phyloP scores from a whole-genome alignment of 1,140 invertebrate species.

The Calosoma granatense region DNA sequence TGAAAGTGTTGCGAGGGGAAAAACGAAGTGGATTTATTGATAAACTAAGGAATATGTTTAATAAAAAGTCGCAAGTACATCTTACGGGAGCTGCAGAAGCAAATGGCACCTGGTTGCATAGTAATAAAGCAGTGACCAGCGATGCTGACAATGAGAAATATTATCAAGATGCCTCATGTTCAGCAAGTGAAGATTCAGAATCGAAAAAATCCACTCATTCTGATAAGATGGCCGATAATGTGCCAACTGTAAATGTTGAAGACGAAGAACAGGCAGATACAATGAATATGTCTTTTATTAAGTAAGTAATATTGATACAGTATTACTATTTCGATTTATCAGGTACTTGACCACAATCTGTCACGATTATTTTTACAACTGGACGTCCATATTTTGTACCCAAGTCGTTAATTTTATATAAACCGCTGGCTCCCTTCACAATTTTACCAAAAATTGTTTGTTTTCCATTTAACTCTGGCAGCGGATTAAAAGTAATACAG shows the following conservation, averaged over 20 bases:
- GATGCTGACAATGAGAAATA: neutral
- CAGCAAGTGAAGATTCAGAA: neutral
- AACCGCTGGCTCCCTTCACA: neutral
- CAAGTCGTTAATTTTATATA: neutral
- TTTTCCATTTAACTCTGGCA: neutral
- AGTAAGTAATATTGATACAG: too few relatives aligned
- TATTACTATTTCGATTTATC: neutral
- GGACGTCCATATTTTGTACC: neutral
- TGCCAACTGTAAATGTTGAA: too few relatives aligned
- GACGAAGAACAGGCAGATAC: neutral
- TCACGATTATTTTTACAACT: neutral
- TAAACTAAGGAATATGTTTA: conserved; percentile 1
- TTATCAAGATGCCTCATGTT: neutral
- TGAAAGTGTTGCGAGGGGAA: neutral
- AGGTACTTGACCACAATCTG: neutral
- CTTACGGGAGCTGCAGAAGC: neutral
- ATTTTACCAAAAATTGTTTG: neutral
- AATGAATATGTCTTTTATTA: neutral
- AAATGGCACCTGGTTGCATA: neutral
- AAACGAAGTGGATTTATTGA: neutral
- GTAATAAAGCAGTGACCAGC: neutral
- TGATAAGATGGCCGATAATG: neutral
- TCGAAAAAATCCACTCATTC: neutral
- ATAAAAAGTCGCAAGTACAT: neutral
- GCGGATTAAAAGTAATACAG: neutral